A percentile compares a stretch with the other conserved stretches of the same genome.
These are phyloP conservation scores for Diploscapter pachys DNA, from an alignment of 1,140 invertebrate species.

Conservation along the genomic window DNA sequence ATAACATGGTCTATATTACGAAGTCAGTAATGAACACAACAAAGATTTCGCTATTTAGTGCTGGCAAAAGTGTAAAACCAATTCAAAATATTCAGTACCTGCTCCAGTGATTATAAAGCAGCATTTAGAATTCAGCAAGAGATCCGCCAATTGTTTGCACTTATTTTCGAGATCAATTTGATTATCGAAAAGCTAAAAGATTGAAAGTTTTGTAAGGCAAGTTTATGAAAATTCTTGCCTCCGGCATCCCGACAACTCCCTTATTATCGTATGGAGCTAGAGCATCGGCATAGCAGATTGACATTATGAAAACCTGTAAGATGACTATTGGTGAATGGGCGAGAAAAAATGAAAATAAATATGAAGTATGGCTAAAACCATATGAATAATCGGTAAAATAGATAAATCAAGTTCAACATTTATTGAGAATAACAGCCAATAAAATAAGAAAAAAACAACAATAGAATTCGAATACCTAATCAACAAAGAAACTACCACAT, in stretches of 20 bases:
- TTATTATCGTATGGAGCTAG: conserved; percentile 90
- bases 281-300: conserved; percentile 89
- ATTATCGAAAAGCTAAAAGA: conserved; percentile 62
- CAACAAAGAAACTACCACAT: not conserved
- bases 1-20: too few relatives aligned
- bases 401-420: too few relatives aligned
- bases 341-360: not conserved
- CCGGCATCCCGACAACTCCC: conserved; percentile 80
- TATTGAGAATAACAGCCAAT: not conserved
- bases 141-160: conserved; percentile 71
- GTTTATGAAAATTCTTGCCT: conserved; percentile 63
- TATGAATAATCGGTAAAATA: not conserved
- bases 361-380: not conserved
- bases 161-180: conserved; percentile 74
- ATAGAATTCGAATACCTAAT: not conserved
- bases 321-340: not conserved
- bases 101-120: conserved; percentile 93
- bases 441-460: not conserved
- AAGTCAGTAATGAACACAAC: too few relatives aligned
- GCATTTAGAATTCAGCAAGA: conserved; percentile 75
- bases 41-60: too few relatives aligned
- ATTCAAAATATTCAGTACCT: conserved; percentile 67
- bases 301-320: conserved; percentile 67
- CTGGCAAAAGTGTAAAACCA: too few relatives aligned
- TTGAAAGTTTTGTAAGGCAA: not conserved